Percentiles rank a stretch among this genome's conserved stretches.
phyloP scores from a whole-genome alignment of 2,888 invertebrate genomes.

The Trichogramma dendrolimi region DNA sequence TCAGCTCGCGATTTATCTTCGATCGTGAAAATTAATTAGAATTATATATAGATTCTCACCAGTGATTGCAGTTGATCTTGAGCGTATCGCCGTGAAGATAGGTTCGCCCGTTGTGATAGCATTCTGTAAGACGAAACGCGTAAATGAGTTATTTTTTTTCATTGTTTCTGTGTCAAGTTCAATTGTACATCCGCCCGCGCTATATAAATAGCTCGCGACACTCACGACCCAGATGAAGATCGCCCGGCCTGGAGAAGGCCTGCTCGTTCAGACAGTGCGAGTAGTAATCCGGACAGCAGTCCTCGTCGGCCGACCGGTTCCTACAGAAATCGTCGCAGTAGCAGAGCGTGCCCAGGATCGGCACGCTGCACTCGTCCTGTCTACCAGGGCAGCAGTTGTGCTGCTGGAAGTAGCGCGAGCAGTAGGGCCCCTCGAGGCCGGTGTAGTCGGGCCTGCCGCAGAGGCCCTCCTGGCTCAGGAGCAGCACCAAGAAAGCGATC shows the following conservation, averaged over 20 bases:
- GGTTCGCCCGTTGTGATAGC: slow-evolving; percentile 56
- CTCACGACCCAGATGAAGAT: no score
- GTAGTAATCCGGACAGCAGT: slow-evolving; percentile 91
- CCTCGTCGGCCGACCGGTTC: slow-evolving; percentile 63
- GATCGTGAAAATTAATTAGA: no score
- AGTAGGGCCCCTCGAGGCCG: slow-evolving; percentile 59
- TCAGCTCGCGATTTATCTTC: no score
- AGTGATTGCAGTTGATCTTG: slow-evolving; percentile 69
- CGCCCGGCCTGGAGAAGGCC: not conserved
- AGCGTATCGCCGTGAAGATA: slow-evolving; percentile 56
- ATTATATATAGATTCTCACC: slow-evolving; percentile 54
- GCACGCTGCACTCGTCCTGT: slow-evolving; percentile 75
- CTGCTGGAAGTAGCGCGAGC: slow-evolving; percentile 48
- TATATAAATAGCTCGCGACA: no score
- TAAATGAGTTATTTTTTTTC: not conserved
- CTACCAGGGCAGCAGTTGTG: slow-evolving; percentile 70
- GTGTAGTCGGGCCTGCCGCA: slow-evolving; percentile 13
- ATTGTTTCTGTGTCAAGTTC: not conserved
- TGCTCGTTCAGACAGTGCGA: slow-evolving; percentile 62
- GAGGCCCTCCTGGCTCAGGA: not conserved
- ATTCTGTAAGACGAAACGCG: slow-evolving; percentile 42
- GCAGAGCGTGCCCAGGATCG: slow-evolving; percentile 77
- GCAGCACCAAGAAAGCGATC: not conserved
- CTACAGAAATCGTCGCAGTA: slow-evolving; percentile 91
- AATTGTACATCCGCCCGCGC: not conserved